A percentile compares a stretch with the other conserved stretches of the same genome.
Conservation (phyloP, 1,140 invertebrate species). For the Drosophila biarmipes region DNA sequence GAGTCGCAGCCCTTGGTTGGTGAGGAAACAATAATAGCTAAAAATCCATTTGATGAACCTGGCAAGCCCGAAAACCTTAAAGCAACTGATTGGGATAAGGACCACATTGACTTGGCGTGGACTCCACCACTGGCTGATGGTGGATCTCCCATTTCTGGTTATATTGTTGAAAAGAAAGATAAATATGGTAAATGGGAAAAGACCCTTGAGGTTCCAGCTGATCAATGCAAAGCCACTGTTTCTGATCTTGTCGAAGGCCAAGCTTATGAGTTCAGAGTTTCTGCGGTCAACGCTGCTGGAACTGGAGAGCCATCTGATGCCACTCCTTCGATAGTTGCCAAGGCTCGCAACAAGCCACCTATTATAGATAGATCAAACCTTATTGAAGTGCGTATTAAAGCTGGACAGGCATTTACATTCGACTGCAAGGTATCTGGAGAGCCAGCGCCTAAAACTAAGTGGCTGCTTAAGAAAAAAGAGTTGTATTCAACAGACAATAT, state of each 20-base stretch:
- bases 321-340: slow-evolving; percentile 97
- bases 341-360: slow-evolving; percentile 96
- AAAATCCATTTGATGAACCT: slow-evolving; percentile 98
- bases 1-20: slow-evolving; percentile 97
- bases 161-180: slow-evolving; percentile 96
- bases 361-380: slow-evolving; percentile 94
- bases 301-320: slow-evolving; percentile 96
- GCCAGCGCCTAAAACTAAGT: slow-evolving; percentile 95
- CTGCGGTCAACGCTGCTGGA: slow-evolving; percentile 96
- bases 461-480: slow-evolving; percentile 92
- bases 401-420: slow-evolving; percentile 90
- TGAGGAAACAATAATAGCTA: slow-evolving; percentile 94
- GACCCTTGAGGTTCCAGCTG: slow-evolving; percentile 88
- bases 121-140: slow-evolving; percentile 92
- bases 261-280: slow-evolving; percentile 95
- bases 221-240: slow-evolving; percentile 92
- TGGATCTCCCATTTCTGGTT: slow-evolving; percentile 94
- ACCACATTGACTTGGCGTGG: slow-evolving; percentile 96
- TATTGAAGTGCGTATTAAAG: slow-evolving; percentile 95
- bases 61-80: slow-evolving; percentile 95
- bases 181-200: slow-evolving; percentile 97
- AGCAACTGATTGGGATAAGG: slow-evolving; percentile 98
- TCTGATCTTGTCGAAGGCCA: slow-evolving; percentile 96
- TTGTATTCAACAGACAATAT: slow-evolving; percentile 89
- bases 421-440: slow-evolving; percentile 93